These are phyloP conservation scores for Machimus atricapillus DNA, from an alignment of 2,888 invertebrate genomes.

Conservation along the genomic window DNA sequence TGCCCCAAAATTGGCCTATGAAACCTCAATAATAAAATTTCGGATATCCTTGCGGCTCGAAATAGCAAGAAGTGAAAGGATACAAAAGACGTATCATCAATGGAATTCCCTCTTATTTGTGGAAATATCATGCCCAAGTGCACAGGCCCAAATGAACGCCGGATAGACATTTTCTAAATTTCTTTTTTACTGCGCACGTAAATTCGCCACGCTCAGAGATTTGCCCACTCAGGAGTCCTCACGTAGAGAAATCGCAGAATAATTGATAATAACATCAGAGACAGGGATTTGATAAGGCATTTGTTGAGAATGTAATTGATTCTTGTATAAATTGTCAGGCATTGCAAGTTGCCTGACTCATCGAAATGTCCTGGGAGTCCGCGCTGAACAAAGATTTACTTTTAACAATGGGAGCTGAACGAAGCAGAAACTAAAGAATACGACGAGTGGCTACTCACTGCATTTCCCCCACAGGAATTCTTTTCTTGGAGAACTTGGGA, in stretches of 20 bases:
- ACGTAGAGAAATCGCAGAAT: slow-evolving; percentile 11
- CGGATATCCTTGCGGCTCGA: neutral
- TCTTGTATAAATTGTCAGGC: slow-evolving; percentile 39
- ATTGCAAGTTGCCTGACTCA: slow-evolving; percentile 29
- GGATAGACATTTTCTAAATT: neutral
- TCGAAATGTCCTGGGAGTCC: slow-evolving; percentile 12
- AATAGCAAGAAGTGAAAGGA: neutral
- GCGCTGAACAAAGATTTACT: slow-evolving; percentile 25
- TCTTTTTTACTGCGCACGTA: neutral
- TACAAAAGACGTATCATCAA: slow-evolving; percentile 4
- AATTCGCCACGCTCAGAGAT: neutral
- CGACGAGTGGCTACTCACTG: slow-evolving; percentile 27
- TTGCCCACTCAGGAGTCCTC: neutral
- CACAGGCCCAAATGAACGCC: neutral
- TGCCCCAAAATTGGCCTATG: neutral
- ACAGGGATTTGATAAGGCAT: slow-evolving; percentile 43
- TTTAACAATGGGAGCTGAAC: slow-evolving; percentile 30
- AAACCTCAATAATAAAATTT: neutral
- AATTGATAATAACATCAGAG: slow-evolving; percentile 45
- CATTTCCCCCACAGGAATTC: slow-evolving; percentile 38
- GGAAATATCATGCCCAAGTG: neutral
- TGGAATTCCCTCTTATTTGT: neutral
- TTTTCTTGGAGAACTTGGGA: slow-evolving; percentile 27
- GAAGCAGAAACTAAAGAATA: slow-evolving; percentile 7
- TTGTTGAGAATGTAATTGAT: slow-evolving; percentile 43